Percentiles rank a stretch among this genome's conserved stretches.
Evolutionary conservation across 2,797 vertebrate genomes (phyloP).

Genomic region (Sylvilagus floridanus): DNA sequence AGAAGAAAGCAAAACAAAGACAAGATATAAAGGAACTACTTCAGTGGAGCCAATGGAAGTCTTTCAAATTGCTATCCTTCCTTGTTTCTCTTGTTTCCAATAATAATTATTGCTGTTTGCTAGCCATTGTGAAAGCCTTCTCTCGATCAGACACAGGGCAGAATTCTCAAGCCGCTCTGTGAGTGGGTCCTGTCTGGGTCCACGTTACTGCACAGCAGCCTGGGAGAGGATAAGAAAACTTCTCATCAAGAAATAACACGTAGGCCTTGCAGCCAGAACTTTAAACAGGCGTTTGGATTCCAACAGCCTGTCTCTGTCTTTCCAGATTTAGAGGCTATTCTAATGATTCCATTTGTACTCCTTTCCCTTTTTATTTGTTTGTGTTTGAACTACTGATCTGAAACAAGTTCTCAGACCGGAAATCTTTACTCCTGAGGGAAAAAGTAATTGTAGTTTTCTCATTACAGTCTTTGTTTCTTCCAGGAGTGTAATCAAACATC

Average conservation of each 20-base stretch:
- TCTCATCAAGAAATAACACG: not conserved
- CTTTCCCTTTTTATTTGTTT: not conserved
- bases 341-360: not conserved
- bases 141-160: not conserved
- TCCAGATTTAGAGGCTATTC: not conserved
- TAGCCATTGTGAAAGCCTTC: not conserved
- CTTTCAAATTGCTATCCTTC: not conserved
- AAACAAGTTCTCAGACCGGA: slow-evolving; percentile 36
- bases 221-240: not conserved
- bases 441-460: not conserved
- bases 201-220: not conserved
- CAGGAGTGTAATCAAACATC: slow-evolving; percentile 65
- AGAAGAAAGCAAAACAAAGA: not conserved
- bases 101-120: not conserved
- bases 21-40: not conserved
- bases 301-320: not conserved
- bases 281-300: not conserved
- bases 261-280: not conserved
- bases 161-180: not conserved
- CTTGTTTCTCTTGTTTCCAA: not conserved
- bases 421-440: slow-evolving; percentile 31
- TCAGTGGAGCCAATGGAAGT: not conserved
- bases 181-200: not conserved
- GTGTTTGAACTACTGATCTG: slow-evolving; percentile 20
- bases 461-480: not conserved